A percentile compares a stretch with the other conserved stretches of the same genome.
These are phyloP conservation scores for Bettongia penicillata DNA, from an alignment of 2,113 vertebrate species.

Conservation along the genomic window DNA sequence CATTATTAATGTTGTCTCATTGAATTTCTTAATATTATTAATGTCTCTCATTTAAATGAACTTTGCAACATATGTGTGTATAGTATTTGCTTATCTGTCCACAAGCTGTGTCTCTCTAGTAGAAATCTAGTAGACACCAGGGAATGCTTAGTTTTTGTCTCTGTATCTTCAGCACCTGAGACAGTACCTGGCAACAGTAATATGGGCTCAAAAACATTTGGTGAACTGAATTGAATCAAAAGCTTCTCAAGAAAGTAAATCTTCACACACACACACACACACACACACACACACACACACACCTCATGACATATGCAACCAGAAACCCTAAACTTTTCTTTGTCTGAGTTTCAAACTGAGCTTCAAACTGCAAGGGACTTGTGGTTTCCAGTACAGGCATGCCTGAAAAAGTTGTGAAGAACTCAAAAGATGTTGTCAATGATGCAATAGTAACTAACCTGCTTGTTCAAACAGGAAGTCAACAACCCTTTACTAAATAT, in stretches of 20 bases:
- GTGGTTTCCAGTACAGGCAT: not conserved
- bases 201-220: not conserved
- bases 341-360: not conserved
- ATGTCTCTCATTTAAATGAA: not conserved
- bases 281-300: not conserved
- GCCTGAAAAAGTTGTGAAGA: not conserved
- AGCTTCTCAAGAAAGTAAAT: not conserved
- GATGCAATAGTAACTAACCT: not conserved
- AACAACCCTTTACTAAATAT: constrained; percentile 18
- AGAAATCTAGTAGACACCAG: not conserved
- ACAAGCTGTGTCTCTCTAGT: not conserved
- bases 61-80: not conserved
- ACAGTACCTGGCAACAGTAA: not conserved
- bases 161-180: not conserved
- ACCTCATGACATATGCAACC: not conserved
- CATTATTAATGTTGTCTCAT: not conserved
- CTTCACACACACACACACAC: not conserved
- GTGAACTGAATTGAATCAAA: not conserved
- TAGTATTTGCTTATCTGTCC: not conserved
- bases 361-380: not conserved
- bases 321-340: not conserved
- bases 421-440: not conserved
- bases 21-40: not conserved
- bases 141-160: not conserved
- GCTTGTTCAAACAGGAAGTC: not conserved